Conservation (phyloP, 2,888 invertebrate genomes). For the Hydrotaea diabolus region DNA sequence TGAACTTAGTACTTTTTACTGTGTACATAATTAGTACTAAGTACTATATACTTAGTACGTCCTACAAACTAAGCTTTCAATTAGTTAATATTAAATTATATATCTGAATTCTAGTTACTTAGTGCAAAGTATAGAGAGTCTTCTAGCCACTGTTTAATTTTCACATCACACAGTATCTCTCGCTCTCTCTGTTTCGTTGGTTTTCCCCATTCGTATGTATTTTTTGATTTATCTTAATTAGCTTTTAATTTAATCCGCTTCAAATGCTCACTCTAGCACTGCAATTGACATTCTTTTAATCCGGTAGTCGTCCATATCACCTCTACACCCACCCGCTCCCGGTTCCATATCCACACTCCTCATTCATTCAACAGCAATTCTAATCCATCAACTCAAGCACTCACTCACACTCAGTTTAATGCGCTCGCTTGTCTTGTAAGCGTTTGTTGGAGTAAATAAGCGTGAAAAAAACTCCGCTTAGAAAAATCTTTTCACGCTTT, state of each 20-base stretch:
- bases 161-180: no score
- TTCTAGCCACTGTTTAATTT: no score
- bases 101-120: no score
- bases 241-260: slow-evolving; percentile 64
- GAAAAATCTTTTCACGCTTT: slow-evolving; percentile 62
- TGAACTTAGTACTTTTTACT: no score
- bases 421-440: slow-evolving; percentile 20
- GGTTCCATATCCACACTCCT: background rate
- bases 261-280: background rate
- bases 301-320: background rate
- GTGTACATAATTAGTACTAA: no score
- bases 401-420: slow-evolving; percentile 59
- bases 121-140: no score
- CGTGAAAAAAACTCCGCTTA: background rate
- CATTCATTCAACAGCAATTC: slow-evolving; percentile 32
- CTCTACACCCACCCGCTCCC: background rate
- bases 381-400: slow-evolving; percentile 61
- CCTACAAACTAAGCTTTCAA: no score
- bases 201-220: no score
- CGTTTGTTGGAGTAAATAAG: background rate
- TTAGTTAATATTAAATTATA: no score
- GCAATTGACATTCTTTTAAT: slow-evolving; percentile 34
- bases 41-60: no score
- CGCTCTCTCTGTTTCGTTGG: no score
- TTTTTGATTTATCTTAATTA: slow-evolving; percentile 58